A percentile compares a stretch with the other conserved stretches of the same genome.
Conservation (phyloP, 2,113 vertebrate species). For the Psilopogon haemacephalus region DNA sequence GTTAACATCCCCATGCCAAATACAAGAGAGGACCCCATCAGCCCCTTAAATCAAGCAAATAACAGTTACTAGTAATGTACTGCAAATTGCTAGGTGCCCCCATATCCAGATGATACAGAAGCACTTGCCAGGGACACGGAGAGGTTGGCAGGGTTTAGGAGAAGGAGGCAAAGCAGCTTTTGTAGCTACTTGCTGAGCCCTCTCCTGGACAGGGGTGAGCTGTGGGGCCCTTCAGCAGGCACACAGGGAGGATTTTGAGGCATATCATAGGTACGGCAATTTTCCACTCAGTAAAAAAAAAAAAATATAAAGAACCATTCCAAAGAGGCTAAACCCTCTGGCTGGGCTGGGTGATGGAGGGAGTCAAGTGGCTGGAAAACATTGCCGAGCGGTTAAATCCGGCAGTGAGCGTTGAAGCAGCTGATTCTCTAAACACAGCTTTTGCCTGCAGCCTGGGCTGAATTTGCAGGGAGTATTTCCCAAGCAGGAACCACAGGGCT, state of each 20-base stretch:
- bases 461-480: neutral
- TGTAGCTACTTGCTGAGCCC: neutral
- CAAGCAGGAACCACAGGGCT: neutral
- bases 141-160: neutral
- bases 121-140: neutral
- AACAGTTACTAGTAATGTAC: neutral
- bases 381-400: slow-evolving; percentile 29
- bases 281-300: neutral
- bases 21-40: neutral
- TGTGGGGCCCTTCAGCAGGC: neutral
- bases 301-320: neutral
- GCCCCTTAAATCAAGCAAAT: slow-evolving; percentile 6
- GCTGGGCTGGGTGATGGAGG: slow-evolving; percentile 2
- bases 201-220: neutral
- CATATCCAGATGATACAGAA: neutral
- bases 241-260: neutral
- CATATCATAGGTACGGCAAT: neutral
- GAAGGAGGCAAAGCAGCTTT: neutral
- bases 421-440: neutral
- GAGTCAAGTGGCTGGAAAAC: slow-evolving; percentile 44
- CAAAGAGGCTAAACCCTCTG: neutral
- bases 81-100: neutral
- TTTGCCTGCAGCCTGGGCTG: neutral
- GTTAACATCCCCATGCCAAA: slow-evolving; percentile 44
- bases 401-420: neutral